Conservation (phyloP, 1,140 invertebrate species). For the Drosophila equinoxialis region DNA sequence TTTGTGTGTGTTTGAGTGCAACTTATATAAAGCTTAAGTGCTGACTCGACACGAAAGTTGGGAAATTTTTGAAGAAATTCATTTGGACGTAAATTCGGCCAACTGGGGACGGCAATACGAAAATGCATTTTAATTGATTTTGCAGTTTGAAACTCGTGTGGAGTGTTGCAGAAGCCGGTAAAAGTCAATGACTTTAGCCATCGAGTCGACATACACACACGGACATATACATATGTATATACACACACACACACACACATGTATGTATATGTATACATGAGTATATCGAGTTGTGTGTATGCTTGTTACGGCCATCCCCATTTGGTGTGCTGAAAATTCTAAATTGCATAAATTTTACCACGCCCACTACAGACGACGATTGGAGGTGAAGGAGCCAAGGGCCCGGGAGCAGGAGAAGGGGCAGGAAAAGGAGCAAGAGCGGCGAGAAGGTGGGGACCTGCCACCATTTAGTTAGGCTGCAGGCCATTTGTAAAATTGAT, state of each 20-base stretch:
- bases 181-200: constrained; percentile 6
- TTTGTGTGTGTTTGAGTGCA: not conserved
- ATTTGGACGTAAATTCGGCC: not conserved
- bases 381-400: not conserved
- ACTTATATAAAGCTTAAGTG: constrained; percentile 7
- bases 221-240: not conserved
- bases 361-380: constrained; percentile 9
- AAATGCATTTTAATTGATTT: constrained; percentile 11
- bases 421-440: no score
- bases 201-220: not conserved
- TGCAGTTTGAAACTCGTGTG: constrained; percentile 1
- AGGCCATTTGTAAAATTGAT: constrained; percentile 81
- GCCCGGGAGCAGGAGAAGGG: no score
- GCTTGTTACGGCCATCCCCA: constrained; percentile 7
- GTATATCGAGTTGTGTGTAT: not conserved
- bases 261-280: no score
- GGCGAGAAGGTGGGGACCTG: constrained; percentile 14
- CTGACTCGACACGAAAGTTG: constrained; percentile 1
- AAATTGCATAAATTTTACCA: constrained; percentile 75
- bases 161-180: not conserved
- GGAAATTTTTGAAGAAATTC: not conserved
- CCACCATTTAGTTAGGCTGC: constrained; percentile 55
- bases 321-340: constrained; percentile 56
- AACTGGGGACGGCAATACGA: not conserved
- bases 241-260: no score